Evolutionary conservation across 2,113 vertebrate species (phyloP), one percentile per base, ranked within the genome.

Genomic region (Rhinolophus ferrumequinum): DNA sequence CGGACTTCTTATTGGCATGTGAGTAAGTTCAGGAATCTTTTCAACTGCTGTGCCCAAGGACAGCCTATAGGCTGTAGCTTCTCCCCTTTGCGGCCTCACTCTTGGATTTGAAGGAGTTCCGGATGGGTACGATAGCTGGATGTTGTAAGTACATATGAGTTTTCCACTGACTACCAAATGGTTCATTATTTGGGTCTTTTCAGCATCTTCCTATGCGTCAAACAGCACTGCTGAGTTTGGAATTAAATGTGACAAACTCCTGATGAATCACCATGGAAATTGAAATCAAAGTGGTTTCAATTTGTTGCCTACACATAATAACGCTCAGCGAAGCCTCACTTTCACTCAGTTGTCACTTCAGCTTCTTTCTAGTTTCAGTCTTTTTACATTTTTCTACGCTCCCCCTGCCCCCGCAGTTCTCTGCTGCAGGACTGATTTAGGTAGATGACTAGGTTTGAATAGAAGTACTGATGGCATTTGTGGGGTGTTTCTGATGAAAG

Each of bases 211-310:
- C 44, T 73, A 26, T 6, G 28, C 33, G 44, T 80, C 80, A 84
- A 97, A 69, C 66, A 33, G 28, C 52, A 88, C 18, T 38, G n/a
- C 56, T 80, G 92, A 85, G 5, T 13, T 97, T 92, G 62, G 28
- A 88, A 2, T 95, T 95, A 80, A 93, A 50, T 70, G 26, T 62
- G 96, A 54, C 75, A 91, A 15, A 90, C 2, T 93, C 90, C 11
- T 56, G 62, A 80, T 96, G 67, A 35, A 41, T 93, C 7, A 8
- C 47, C 79, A n/a, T 87, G 72, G 70, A 97, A 89, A 94, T 14
- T 75, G 79, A 96, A 90, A 70, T 33, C 56, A 82, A 70, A 91
- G 87, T 93, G 93, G 14, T 95, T 97, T 95, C 86, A 56, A 3
- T 95, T 58, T 35, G 77, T 93, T 30, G 93, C 92, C 62, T 73